A percentile compares a stretch with the other conserved stretches of the same genome.
Conservation (phyloP, 2,113 vertebrate genomes). For the Oncorhynchus tshawytscha region DNA sequence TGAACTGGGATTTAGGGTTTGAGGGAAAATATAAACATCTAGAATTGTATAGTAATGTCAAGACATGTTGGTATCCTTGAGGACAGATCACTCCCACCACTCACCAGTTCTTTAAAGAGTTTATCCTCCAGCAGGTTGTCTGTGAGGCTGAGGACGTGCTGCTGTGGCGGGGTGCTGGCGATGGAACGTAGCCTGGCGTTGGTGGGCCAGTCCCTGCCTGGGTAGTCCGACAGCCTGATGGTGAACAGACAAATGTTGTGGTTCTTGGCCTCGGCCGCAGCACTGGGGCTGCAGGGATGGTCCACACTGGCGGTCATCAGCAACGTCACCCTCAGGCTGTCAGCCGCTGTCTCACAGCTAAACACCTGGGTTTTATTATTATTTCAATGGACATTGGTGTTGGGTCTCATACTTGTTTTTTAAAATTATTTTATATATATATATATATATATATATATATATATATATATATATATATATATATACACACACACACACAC, state of each 20-base stretch:
- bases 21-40: too few species aligned
- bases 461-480: too few species aligned
- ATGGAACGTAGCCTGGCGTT: conserved; percentile 72
- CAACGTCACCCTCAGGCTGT: conserved; percentile 75
- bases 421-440: too few species aligned
- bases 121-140: conserved; percentile 72
- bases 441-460: too few species aligned
- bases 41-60: too few species aligned
- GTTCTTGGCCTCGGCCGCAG: conserved; percentile 78
- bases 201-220: conserved; percentile 48
- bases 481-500: too few species aligned
- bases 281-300: conserved; percentile 82
- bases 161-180: conserved; percentile 74
- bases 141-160: conserved; percentile 72
- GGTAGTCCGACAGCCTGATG: conserved; percentile 70
- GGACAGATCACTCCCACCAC: conserved; percentile 16
- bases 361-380: conserved; percentile 73
- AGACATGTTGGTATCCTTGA: too few species aligned
- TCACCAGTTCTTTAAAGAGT: conserved; percentile 72
- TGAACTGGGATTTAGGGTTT: too few species aligned
- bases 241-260: conserved; percentile 79
- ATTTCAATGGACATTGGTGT: too few species aligned
- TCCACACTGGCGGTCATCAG: conserved; percentile 84
- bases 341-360: conserved; percentile 67
- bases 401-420: too few species aligned